These are phyloP conservation scores for Carassius gibelio DNA, from an alignment of 2,113 vertebrate genomes.

Conservation along the genomic window DNA sequence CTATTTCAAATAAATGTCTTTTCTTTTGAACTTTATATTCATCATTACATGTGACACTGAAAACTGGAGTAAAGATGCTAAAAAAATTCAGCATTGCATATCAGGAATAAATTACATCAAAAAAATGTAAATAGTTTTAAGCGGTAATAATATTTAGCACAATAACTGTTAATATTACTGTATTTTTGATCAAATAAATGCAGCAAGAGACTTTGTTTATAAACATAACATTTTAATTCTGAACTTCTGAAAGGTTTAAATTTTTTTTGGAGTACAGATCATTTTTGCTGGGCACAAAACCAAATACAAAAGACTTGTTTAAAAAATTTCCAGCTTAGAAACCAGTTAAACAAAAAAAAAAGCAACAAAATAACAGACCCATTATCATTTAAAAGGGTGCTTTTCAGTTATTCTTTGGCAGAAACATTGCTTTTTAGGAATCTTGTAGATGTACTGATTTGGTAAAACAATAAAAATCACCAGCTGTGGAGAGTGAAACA, in stretches of 20 bases:
- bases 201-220: background rate
- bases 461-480: constrained; percentile 9
- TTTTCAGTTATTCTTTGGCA: background rate
- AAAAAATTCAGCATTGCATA: background rate
- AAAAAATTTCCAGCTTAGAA: background rate
- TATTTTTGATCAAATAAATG: background rate
- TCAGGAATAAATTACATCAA: too few species aligned
- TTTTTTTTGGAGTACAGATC: too few species aligned
- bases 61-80: background rate
- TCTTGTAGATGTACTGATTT: background rate
- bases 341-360: background rate
- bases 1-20: too few species aligned
- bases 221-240: background rate
- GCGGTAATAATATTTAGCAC: too few species aligned
- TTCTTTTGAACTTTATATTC: too few species aligned
- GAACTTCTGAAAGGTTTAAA: background rate
- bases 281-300: background rate
- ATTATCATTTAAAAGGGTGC: background rate
- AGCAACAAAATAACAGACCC: background rate
- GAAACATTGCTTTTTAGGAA: background rate
- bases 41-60: background rate
- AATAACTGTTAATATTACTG: background rate
- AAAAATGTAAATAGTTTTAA: background rate
- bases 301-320: background rate
- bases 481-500: constrained; percentile 6